A percentile compares a stretch with the other conserved stretches of the same genome.
Conservation (phyloP, 1,140 invertebrate species). For the Apis florea region DNA sequence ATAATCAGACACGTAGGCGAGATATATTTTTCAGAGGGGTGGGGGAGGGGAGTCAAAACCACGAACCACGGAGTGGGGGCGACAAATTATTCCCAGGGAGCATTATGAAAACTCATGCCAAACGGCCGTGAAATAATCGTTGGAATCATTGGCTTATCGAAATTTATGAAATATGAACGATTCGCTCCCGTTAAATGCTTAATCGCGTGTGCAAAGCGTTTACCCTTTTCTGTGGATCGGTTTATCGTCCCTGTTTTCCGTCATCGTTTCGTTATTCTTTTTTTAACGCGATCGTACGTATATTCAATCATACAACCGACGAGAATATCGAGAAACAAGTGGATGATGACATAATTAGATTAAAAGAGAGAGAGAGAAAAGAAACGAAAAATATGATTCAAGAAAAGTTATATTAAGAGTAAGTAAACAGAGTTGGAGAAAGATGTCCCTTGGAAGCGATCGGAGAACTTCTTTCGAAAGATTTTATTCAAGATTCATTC, state of each 20-base stretch:
- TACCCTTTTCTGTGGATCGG: not conserved
- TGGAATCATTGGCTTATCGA: constrained; percentile 26
- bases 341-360: too few species aligned
- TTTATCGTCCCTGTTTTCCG: not conserved
- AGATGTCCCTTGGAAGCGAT: too few species aligned
- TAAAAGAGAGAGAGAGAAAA: too few species aligned
- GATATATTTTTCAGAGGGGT: constrained; percentile 6
- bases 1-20: constrained; percentile 12
- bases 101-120: constrained; percentile 29
- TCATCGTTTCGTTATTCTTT: not conserved
- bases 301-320: not conserved
- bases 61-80: not conserved
- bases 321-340: not conserved
- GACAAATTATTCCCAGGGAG: constrained; percentile 25
- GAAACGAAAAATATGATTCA: too few species aligned
- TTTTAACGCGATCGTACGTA: not conserved
- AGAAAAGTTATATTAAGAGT: too few species aligned
- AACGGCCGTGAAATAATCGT: constrained; percentile 24
- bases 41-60: not conserved
- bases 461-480: too few species aligned
- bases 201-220: not conserved
- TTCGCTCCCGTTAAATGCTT: not conserved
- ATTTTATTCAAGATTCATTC: too few species aligned
- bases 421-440: too few species aligned
- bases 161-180: constrained; percentile 18